Evolutionary conservation across 2,888 invertebrate genomes (phyloP).

Genomic region (Norana najaformis): DNA sequence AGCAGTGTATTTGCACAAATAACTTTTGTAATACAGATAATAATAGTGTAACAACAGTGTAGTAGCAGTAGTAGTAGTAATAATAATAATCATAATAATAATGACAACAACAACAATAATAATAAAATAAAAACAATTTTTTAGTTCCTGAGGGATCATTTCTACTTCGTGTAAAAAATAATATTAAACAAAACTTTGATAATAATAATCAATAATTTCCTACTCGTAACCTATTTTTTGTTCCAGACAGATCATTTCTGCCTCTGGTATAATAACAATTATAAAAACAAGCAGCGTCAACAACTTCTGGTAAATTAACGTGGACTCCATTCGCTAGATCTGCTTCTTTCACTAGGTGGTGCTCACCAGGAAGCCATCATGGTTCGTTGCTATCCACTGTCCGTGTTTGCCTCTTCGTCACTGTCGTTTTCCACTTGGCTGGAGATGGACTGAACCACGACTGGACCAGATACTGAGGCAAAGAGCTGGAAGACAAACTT

Average conservation of each 20-base stretch:
- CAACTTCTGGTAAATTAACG: background rate
- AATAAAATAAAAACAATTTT: background rate
- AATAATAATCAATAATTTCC: background rate
- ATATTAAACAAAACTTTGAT: background rate
- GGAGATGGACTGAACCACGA: background rate
- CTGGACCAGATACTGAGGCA: background rate
- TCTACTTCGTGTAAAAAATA: no score
- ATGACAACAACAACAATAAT: background rate
- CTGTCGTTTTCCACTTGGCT: background rate
- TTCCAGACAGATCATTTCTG: no score
- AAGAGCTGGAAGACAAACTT: constrained; percentile 10
- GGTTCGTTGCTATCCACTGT: background rate
- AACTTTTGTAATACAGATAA: background rate
- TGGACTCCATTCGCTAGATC: background rate
- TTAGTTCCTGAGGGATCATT: no score
- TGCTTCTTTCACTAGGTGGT: background rate
- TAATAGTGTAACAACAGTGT: no score
- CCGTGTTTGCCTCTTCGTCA: background rate
- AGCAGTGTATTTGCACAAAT: background rate
- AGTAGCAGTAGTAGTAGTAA: no score
- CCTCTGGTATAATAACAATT: background rate
- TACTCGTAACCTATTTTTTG: background rate
- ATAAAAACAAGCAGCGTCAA: background rate
- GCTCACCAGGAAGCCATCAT: background rate
- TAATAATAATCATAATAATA: background rate